A percentile compares a stretch with the other conserved stretches of the same genome.
Conservation (phyloP, 2,888 invertebrate genomes). For the Lasiommata megera region DNA sequence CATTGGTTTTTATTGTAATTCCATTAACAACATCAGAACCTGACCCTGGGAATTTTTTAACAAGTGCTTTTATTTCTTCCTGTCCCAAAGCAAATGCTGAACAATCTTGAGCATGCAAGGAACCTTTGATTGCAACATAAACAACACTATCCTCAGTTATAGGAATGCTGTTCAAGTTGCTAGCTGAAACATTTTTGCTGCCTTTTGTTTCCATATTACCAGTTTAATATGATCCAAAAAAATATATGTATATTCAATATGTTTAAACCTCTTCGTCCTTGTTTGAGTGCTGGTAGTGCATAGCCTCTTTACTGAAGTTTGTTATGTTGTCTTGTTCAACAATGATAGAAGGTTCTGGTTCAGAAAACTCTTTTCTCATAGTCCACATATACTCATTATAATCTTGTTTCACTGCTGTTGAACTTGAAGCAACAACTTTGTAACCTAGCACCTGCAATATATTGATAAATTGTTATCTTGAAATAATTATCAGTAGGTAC, state of each 20-base stretch:
- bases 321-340: slow-evolving; percentile 83
- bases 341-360: slow-evolving; percentile 87
- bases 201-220: slow-evolving; percentile 64
- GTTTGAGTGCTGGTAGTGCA: slow-evolving; percentile 67
- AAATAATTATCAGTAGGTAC: not conserved
- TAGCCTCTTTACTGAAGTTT: slow-evolving; percentile 82
- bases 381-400: slow-evolving; percentile 97
- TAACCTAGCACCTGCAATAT: slow-evolving; percentile 87
- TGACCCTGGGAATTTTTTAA: slow-evolving; percentile 85
- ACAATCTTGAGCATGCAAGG: slow-evolving; percentile 87
- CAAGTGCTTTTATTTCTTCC: slow-evolving; percentile 86
- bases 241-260: slow-evolving; percentile 32
- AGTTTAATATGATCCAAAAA: slow-evolving; percentile 29
- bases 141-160: slow-evolving; percentile 80
- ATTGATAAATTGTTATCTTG: slow-evolving; percentile 13
- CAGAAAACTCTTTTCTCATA: slow-evolving; percentile 93
- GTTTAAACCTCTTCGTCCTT: slow-evolving; percentile 74
- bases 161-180: slow-evolving; percentile 49
- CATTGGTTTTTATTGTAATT: slow-evolving; percentile 85
- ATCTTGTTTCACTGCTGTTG: slow-evolving; percentile 92
- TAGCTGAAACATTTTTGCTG: slow-evolving; percentile 52
- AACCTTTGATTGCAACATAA: slow-evolving; percentile 90
- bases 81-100: slow-evolving; percentile 88
- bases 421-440: slow-evolving; percentile 93
- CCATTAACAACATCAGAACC: slow-evolving; percentile 86